Evolutionary conservation across 2,113 vertebrate species (phyloP).

Genomic region (Peromyscus leucopus): DNA sequence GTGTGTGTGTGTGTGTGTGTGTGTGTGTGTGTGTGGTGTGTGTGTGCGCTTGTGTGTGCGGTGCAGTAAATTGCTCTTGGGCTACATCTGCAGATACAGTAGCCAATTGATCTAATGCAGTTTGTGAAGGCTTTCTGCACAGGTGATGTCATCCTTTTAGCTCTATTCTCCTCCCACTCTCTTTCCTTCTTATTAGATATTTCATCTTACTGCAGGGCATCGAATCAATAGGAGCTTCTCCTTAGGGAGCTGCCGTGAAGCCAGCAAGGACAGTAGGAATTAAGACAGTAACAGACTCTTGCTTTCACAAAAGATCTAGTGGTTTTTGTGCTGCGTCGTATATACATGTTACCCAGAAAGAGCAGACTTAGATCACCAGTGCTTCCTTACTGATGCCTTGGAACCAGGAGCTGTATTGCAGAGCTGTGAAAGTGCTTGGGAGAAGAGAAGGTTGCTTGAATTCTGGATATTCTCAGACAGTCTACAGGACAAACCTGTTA

Average conservation of each 20-base stretch:
- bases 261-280: slow-evolving; percentile 88
- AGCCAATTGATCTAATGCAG: slow-evolving; percentile 98
- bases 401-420: slow-evolving; percentile 86
- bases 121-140: slow-evolving; percentile 91
- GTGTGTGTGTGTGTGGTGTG: slow-evolving; percentile 74
- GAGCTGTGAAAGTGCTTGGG: slow-evolving; percentile 87
- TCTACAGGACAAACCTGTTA: slow-evolving; percentile 86
- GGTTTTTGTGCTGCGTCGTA: slow-evolving; percentile 78
- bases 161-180: slow-evolving; percentile 94
- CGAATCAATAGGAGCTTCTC: slow-evolving; percentile 93
- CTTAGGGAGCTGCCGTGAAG: slow-evolving; percentile 91
- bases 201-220: slow-evolving; percentile 94
- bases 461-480: slow-evolving; percentile 84
- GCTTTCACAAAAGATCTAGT: slow-evolving; percentile 86
- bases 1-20: slow-evolving; percentile 55
- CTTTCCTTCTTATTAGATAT: slow-evolving; percentile 94
- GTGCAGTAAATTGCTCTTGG: slow-evolving; percentile 92
- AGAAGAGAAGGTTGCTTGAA: slow-evolving; percentile 77
- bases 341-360: slow-evolving; percentile 85
- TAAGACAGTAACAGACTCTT: slow-evolving; percentile 86
- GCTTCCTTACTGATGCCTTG: slow-evolving; percentile 84
- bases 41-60: slow-evolving; percentile 79
- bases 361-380: slow-evolving; percentile 84
- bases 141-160: slow-evolving; percentile 95
- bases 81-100: slow-evolving; percentile 92